phyloP scores from a whole-genome alignment of 2,888 invertebrate species.

The Arctia plantaginis region DNA sequence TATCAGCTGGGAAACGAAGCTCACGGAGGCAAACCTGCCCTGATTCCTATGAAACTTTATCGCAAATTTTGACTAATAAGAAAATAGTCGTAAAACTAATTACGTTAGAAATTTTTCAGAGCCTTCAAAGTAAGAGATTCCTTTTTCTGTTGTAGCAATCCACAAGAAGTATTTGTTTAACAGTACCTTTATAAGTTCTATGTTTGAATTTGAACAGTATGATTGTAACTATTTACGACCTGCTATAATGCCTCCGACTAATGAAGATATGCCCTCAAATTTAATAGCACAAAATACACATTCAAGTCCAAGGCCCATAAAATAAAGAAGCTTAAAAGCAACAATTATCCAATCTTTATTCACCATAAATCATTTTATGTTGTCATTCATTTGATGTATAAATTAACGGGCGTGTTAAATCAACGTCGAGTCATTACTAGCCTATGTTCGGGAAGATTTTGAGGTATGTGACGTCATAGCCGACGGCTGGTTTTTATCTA shows the following conservation, averaged over 20 bases:
- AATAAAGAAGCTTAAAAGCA: conserved; percentile 52
- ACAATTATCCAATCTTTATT: conserved; percentile 60
- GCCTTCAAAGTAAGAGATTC: too few relatives aligned
- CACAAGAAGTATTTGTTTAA: background rate
- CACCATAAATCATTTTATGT: conserved; percentile 66
- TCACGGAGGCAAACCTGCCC: too few relatives aligned
- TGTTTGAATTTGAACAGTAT: background rate
- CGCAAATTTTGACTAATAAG: background rate
- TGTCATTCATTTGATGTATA: conserved; percentile 65
- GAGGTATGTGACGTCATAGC: conserved; percentile 64
- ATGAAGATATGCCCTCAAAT: conserved; percentile 22
- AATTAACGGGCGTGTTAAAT: conserved; percentile 79
- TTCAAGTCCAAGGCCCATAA: conserved; percentile 31
- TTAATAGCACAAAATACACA: conserved; percentile 22
- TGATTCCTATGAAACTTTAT: too few relatives aligned
- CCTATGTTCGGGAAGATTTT: conserved; percentile 33
- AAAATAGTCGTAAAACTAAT: background rate
- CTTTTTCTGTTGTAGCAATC: too few relatives aligned
- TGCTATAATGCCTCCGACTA: conserved; percentile 2
- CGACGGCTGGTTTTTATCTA: conserved; percentile 75
- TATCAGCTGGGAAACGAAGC: too few relatives aligned
- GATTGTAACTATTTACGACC: conserved; percentile 6
- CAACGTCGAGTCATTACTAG: conserved; percentile 69
- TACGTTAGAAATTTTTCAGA: background rate
- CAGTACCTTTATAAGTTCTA: background rate